These are phyloP conservation scores for Ennomos erosarius DNA, from an alignment of 2,888 invertebrate species.

Conservation along the genomic window DNA sequence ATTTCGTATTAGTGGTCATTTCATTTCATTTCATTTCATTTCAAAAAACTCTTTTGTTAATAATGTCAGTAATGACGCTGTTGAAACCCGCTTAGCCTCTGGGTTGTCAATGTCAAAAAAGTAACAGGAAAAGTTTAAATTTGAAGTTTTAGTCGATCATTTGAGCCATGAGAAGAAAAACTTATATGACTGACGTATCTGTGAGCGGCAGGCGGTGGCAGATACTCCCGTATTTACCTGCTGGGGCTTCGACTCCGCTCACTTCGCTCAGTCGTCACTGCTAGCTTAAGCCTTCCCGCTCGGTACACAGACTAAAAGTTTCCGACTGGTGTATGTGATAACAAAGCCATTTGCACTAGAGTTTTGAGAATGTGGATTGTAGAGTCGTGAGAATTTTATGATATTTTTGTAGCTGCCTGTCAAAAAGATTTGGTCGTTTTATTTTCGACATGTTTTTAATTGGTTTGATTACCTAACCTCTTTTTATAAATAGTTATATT, in stretches of 20 bases:
- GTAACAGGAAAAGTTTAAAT: conserved; percentile 51
- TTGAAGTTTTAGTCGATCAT: conserved; percentile 59
- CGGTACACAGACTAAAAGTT: conserved; percentile 69
- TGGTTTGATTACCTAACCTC: no score
- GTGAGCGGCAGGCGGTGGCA: conserved; percentile 59
- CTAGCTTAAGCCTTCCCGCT: conserved; percentile 64
- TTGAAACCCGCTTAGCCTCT: background rate
- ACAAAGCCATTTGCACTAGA: conserved; percentile 51
- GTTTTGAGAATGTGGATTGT: conserved; percentile 31
- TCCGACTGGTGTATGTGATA: conserved; percentile 68
- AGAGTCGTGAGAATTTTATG: conserved; percentile 16
- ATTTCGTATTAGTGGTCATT: no score
- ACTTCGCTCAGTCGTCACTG: conserved; percentile 64
- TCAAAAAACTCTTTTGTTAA: no score
- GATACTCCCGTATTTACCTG: conserved; percentile 66
- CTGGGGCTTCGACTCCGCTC: conserved; percentile 54
- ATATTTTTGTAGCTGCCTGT: conserved; percentile 1
- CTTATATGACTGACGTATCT: conserved; percentile 80
- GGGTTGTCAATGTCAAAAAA: conserved; percentile 23
- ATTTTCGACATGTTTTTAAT: no score
- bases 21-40: no score
- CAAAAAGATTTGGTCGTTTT: background rate
- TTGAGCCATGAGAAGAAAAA: conserved; percentile 63
- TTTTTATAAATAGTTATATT: no score
- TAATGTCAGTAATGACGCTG: background rate